A percentile compares a stretch with the other conserved stretches of the same genome.
Evolutionary conservation across 2,113 vertebrate species (phyloP).

Genomic region (Centropus bengalensis): DNA sequence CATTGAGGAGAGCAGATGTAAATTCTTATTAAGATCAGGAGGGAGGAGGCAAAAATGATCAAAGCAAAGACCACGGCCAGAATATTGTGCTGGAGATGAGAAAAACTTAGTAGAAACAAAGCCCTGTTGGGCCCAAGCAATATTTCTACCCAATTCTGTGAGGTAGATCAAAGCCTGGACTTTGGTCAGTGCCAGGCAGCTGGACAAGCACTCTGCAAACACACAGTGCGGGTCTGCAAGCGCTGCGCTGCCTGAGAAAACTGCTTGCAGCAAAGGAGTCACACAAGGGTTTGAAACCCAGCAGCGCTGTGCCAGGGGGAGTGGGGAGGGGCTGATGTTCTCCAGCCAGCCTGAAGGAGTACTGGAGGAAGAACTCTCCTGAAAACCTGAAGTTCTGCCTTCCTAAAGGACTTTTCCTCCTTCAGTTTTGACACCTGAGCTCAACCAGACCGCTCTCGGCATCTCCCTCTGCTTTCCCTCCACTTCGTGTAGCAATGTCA

Average conservation of each 20-base stretch:
- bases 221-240: neutral
- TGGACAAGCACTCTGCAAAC: neutral
- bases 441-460: neutral
- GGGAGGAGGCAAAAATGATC: neutral
- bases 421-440: fast-evolving
- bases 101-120: neutral
- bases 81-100: neutral
- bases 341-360: neutral
- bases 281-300: neutral
- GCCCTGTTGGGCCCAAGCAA: neutral
- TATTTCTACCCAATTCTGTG: neutral
- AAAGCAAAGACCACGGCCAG: neutral
- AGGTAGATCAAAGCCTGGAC: neutral
- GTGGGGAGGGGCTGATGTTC: neutral
- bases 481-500: neutral
- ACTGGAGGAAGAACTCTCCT: neutral
- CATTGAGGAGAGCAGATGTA: neutral
- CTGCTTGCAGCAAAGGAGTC: neutral
- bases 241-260: neutral
- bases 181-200: neutral
- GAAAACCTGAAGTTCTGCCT: neutral
- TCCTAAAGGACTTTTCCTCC: neutral
- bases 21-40: neutral
- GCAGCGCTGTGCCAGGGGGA: neutral
- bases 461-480: neutral